phyloP scores from a whole-genome alignment of 1,140 invertebrate genomes.

The Probaryconus sp. region DNA sequence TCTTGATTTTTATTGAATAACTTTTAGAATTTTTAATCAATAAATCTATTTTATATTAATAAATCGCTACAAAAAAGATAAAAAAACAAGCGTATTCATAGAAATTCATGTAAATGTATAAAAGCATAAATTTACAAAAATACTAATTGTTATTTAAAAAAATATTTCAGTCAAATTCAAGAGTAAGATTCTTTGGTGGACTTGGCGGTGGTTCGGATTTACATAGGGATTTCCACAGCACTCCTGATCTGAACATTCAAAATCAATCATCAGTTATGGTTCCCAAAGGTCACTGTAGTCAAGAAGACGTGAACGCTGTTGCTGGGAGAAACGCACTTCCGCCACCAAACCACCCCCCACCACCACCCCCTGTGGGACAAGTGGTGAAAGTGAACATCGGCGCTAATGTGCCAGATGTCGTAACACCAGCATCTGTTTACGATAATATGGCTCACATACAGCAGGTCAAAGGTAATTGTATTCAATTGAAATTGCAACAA shows the following conservation, averaged over 20 bases:
- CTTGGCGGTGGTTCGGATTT: conserved; percentile 80
- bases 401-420: conserved; percentile 73
- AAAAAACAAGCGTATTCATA: no score
- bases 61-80: no score
- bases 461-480: conserved; percentile 74
- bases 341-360: conserved; percentile 84
- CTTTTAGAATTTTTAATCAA: no score
- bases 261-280: conserved; percentile 71
- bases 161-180: conserved; percentile 72
- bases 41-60: no score
- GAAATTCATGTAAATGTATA: no score
- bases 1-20: no score
- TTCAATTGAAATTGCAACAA: no score
- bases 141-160: conserved; percentile 2
- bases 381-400: conserved; percentile 84
- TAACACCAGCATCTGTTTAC: conserved; percentile 75
- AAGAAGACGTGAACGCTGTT: conserved; percentile 85
- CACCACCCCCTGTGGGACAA: conserved; percentile 85
- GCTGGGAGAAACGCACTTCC: conserved; percentile 79
- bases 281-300: conserved; percentile 83
- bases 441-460: conserved; percentile 77
- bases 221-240: conserved; percentile 92
- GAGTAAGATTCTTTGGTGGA: conserved; percentile 80
- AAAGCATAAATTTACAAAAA: no score
- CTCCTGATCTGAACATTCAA: conserved; percentile 86